A percentile compares a stretch with the other conserved stretches of the same genome.
Evolutionary conservation across 2,888 invertebrate genomes (phyloP).

Genomic region (Mylabris sibirica): DNA sequence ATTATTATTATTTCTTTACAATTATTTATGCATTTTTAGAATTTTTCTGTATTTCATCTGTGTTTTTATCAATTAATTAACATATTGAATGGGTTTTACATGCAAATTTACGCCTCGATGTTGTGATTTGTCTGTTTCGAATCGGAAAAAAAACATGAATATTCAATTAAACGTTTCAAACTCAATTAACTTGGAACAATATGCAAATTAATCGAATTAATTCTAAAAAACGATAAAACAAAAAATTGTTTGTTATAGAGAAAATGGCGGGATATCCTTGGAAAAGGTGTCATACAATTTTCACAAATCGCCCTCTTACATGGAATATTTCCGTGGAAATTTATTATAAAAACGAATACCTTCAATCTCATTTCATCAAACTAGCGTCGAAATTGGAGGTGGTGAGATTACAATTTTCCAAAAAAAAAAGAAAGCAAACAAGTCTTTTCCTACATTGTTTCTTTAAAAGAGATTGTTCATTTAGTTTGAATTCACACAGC

Average conservation of each 20-base stretch:
- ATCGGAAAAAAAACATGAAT: background rate
- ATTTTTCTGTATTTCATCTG: background rate
- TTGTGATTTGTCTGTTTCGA: background rate
- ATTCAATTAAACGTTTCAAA: background rate
- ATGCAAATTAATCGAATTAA: background rate
- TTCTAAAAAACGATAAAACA: background rate
- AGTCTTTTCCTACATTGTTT: slow-evolving; percentile 53
- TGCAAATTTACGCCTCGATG: background rate
- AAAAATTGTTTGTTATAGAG: background rate
- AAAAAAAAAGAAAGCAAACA: slow-evolving; percentile 27
- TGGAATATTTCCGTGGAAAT: slow-evolving; percentile 38
- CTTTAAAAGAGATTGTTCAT: slow-evolving; percentile 43
- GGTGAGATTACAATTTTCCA: slow-evolving; percentile 40
- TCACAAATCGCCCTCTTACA: slow-evolving; percentile 46
- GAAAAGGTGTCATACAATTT: background rate
- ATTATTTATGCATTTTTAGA: background rate
- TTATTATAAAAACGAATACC: slow-evolving; percentile 30
- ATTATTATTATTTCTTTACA: background rate
- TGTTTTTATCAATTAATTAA: background rate
- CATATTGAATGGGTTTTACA: background rate
- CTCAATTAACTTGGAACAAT: background rate
- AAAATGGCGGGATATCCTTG: background rate
- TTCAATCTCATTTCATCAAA: slow-evolving; percentile 42
- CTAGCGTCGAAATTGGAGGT: slow-evolving; percentile 42
- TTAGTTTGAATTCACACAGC: slow-evolving; percentile 44